Evolutionary conservation across 2,888 invertebrate species (phyloP), one percentile per base, ranked within the genome.

Genomic region (Linyphia triangularis): DNA sequence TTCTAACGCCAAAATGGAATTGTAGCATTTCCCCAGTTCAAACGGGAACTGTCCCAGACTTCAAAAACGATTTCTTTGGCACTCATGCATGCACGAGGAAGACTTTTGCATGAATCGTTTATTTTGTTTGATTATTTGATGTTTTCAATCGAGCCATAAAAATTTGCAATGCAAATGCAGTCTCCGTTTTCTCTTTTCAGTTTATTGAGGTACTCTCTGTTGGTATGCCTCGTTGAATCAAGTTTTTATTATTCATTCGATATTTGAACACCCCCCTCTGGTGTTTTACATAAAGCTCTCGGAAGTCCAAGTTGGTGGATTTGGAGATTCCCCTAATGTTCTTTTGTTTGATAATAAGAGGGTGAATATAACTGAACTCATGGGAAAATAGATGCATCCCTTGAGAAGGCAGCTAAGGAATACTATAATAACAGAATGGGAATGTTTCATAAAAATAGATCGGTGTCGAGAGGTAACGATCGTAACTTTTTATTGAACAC

Each of bases 111-210:
- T 82, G 72, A 72, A 72, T 72, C 43, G 70, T 63, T 43, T 72
- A 82, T 82, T 70, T 63, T 83, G 72, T 83, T 65, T 63, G 83
- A 83, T 83, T 83, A 73, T 72, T 61, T 19, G 51, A 73, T 83
- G 65, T 83, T 83, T 73, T 73, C 43, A 83, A 83, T 83, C 73
- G 61, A 83, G 83, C 73, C 51, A 83, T 83, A 63, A 73, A 40
- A 73, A 83, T 83, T 83, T 83, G 83, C 72, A 83, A 40, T 83
- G 72, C 83, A 83, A 83, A 83, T 83, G 24, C 40, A 24, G 24
- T n/a, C 61, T 65, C 63, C 26, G n/a, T 33, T 61, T 77, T 13
- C 63, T 30, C 69, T 67, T 51, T 79, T 69, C 57, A 57, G 37
- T n/a, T 37, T n/a, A 61, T 24, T 51, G 57, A n/a, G 40, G n/a